Evolutionary conservation across 2,113 vertebrate genomes (phyloP).

Genomic region (Genyomyrus donnyi): DNA sequence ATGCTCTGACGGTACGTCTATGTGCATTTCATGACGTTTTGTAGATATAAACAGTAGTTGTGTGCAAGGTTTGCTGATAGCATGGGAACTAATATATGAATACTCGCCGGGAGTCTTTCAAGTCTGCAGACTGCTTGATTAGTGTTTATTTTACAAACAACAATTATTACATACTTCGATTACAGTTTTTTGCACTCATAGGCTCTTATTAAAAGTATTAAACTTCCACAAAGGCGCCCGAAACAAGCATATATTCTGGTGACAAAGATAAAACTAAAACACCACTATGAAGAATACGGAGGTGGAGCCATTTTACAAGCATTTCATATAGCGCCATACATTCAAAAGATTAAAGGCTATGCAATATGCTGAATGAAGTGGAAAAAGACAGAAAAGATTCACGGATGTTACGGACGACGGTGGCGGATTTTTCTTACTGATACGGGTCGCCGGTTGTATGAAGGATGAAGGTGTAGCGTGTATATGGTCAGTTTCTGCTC

Average conservation of each 20-base stretch:
- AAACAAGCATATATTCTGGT: neutral
- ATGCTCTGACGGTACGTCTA: neutral
- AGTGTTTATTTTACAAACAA: neutral
- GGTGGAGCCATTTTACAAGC: neutral
- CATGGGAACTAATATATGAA: neutral
- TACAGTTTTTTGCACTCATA: neutral
- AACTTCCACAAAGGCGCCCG: neutral
- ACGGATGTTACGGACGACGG: neutral
- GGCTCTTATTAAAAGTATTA: neutral
- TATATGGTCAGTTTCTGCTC: neutral
- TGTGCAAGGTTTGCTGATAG: neutral
- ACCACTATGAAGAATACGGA: neutral
- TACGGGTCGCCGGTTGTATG: neutral
- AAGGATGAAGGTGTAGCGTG: neutral
- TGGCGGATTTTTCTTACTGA: neutral
- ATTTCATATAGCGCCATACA: neutral
- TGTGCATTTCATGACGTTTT: neutral
- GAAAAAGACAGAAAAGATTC: neutral
- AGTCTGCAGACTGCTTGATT: neutral
- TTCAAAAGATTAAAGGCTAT: neutral
- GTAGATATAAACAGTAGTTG: neutral
- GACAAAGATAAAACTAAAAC: neutral
- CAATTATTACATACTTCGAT: neutral
- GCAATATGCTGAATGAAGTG: neutral
- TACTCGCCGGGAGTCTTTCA: neutral